Evolutionary conservation across 2,888 invertebrate genomes (phyloP).

Genomic region (Pantelozetes paolii): DNA sequence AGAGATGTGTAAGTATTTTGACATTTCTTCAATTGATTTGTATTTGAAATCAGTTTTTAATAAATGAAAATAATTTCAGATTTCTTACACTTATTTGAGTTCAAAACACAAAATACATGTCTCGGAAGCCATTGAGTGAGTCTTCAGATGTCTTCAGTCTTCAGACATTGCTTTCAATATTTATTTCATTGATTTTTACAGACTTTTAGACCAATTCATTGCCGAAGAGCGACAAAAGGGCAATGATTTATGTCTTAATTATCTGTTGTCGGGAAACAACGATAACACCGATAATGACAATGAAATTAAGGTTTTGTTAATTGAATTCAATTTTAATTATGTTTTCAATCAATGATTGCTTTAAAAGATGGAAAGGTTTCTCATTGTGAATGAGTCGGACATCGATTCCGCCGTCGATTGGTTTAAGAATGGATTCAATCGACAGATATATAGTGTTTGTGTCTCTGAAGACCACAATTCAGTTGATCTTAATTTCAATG

Average conservation of each 20-base stretch:
- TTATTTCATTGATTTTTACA: background rate
- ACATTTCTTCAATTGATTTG: background rate
- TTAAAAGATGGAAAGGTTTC: slow-evolving; percentile 26
- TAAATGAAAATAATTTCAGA: background rate
- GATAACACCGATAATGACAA: slow-evolving; percentile 12
- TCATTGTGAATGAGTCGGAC: slow-evolving; percentile 20
- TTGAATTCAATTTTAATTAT: background rate
- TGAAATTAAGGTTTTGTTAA: slow-evolving; percentile 21
- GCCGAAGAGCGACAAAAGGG: background rate
- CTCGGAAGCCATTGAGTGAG: background rate
- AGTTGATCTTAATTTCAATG: slow-evolving; percentile 27
- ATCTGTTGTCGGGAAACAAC: slow-evolving; percentile 18
- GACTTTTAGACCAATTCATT: slow-evolving; percentile 15
- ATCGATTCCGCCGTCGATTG: background rate
- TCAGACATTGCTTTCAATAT: too few species aligned
- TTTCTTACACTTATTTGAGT: slow-evolving; percentile 22
- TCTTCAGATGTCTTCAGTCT: too few species aligned
- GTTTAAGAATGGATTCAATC: slow-evolving; percentile 15
- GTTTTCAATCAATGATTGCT: background rate
- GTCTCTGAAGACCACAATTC: background rate
- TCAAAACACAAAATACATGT: background rate
- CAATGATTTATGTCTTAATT: background rate
- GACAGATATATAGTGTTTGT: slow-evolving; percentile 7
- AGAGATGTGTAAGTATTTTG: slow-evolving; percentile 9
- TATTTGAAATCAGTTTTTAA: background rate